phyloP scores from a whole-genome alignment of 2,113 vertebrate genomes.

The Oncorhynchus masou region DNA sequence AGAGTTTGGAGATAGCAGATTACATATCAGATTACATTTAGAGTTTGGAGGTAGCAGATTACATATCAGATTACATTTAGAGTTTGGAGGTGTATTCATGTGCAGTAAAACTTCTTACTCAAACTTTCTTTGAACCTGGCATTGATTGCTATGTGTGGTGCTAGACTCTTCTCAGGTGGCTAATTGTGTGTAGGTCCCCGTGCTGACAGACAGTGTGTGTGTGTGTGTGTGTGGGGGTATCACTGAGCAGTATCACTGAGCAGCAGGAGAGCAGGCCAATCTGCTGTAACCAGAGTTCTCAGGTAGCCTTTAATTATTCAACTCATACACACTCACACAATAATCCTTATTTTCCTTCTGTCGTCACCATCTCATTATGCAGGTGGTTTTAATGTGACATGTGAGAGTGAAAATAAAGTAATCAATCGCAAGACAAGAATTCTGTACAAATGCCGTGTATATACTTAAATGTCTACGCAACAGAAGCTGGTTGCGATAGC shows the following conservation, averaged over 20 bases:
- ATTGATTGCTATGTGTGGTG: slow-evolving; percentile 5
- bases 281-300: slow-evolving; percentile 61
- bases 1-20: neutral
- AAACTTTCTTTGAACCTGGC: slow-evolving; percentile 19
- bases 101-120: neutral
- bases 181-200: neutral
- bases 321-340: slow-evolving; percentile 27
- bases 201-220: neutral
- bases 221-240: neutral
- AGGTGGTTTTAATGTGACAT: neutral
- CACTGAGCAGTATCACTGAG: slow-evolving; percentile 6
- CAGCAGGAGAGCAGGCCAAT: slow-evolving; percentile 61
- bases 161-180: slow-evolving; percentile 6
- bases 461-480: neutral
- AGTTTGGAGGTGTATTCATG: neutral
- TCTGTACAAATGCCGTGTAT: neutral
- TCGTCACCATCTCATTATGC: slow-evolving; percentile 5
- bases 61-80: neutral
- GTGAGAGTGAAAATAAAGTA: neutral
- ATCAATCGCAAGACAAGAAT: neutral
- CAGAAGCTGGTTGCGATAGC: neutral
- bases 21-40: neutral
- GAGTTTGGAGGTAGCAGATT: neutral
- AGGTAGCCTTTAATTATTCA: slow-evolving; percentile 76
- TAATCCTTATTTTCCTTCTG: slow-evolving; percentile 30